Conservation (phyloP, 2,797 vertebrate species). For the Pitangus sulphuratus region DNA sequence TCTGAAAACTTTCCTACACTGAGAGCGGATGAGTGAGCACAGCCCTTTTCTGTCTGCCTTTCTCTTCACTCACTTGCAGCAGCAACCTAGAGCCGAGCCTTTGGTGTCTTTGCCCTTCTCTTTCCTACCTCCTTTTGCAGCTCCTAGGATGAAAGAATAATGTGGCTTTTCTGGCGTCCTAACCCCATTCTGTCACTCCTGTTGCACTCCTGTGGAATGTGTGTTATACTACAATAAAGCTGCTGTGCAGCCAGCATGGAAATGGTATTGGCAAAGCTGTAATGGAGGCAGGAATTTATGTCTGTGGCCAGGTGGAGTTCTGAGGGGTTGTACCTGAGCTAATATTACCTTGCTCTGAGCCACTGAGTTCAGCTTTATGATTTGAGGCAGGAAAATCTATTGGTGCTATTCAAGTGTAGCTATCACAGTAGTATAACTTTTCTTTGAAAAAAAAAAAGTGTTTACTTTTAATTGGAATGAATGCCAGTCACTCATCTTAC, state of each 20-base stretch:
- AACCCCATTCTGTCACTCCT: constrained; percentile 88
- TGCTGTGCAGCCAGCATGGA: constrained; percentile 80
- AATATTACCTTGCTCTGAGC: constrained; percentile 57
- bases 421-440: not conserved
- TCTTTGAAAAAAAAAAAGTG: not conserved
- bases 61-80: not conserved
- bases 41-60: not conserved
- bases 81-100: not conserved
- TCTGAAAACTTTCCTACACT: not conserved
- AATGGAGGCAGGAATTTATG: constrained; percentile 82
- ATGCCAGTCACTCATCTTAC: not conserved
- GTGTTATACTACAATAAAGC: constrained; percentile 79
- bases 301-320: constrained; percentile 65
- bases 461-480: constrained; percentile 50
- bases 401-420: not conserved
- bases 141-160: constrained; percentile 46
- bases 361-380: not conserved
- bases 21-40: not conserved
- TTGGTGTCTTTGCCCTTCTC: constrained; percentile 7
- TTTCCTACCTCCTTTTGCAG: constrained; percentile 15
- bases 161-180: constrained; percentile 65
- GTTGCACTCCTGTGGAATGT: constrained; percentile 71
- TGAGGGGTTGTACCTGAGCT: constrained; percentile 71
- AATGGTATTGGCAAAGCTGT: constrained; percentile 80
- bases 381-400: not conserved